Evolutionary conservation across 1,140 invertebrate genomes (phyloP).

Genomic region (Megalonaias nervosa): DNA sequence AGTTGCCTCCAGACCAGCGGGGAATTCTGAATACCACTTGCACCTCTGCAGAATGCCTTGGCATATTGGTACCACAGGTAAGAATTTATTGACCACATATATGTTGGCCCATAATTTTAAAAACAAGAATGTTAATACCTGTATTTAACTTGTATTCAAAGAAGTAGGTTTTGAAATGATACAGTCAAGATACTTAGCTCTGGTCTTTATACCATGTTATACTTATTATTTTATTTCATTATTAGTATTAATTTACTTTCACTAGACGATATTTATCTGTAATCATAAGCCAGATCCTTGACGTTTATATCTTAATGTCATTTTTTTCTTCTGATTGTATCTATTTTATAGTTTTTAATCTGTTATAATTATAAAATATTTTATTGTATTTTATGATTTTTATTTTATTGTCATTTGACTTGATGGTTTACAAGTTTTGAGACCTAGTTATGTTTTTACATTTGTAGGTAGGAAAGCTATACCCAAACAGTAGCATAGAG

Average conservation of each 20-base stretch:
- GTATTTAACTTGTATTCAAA: neutral
- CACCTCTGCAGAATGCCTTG: constrained; percentile 27
- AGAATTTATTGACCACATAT: neutral
- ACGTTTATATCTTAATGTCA: constrained; percentile 14
- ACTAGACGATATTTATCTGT: neutral
- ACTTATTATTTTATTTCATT: neutral
- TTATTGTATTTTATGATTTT: neutral
- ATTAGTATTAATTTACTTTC: neutral
- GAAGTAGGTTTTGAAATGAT: neutral
- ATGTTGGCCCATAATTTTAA: neutral
- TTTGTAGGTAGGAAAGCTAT: constrained; percentile 31
- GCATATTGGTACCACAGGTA: constrained; percentile 31
- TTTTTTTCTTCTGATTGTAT: neutral
- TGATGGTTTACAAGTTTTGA: constrained; percentile 2
- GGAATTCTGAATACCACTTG: constrained; percentile 37
- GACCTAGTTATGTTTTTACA: neutral
- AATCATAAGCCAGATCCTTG: constrained; percentile 20
- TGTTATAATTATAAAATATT: constrained; percentile 22
- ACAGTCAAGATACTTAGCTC: neutral
- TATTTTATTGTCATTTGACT: neutral
- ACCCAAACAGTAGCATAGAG: constrained; percentile 30
- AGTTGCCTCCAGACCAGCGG: constrained; percentile 20
- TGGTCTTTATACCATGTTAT: neutral
- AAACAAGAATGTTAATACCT: neutral
- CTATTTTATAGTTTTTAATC: neutral